Evolutionary conservation across 2,113 vertebrate genomes (phyloP).

Genomic region (Amphiprion ocellaris): DNA sequence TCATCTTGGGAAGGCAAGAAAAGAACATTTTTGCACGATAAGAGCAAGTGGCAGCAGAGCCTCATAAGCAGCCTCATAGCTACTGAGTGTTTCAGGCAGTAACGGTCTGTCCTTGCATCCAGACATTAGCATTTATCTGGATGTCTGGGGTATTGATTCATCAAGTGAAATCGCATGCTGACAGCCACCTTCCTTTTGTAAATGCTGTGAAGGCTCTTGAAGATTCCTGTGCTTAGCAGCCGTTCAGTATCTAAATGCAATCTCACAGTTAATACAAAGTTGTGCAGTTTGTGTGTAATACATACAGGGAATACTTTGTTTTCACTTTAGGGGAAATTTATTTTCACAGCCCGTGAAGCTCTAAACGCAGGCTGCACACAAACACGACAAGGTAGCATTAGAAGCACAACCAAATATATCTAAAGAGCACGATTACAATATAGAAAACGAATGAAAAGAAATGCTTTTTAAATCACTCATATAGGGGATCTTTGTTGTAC

Average conservation of each 20-base stretch:
- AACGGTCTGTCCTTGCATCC: slow-evolving; percentile 21
- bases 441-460: slow-evolving; percentile 45
- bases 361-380: background rate
- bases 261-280: slow-evolving; percentile 16
- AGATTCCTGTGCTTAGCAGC: slow-evolving; percentile 5
- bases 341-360: background rate
- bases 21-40: slow-evolving; percentile 14
- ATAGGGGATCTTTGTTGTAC: slow-evolving; percentile 27
- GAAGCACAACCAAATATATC: background rate
- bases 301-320: slow-evolving; percentile 14
- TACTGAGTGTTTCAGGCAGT: slow-evolving; percentile 15
- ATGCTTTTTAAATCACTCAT: slow-evolving; percentile 40
- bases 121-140: slow-evolving; percentile 54
- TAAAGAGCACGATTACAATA: slow-evolving; percentile 7
- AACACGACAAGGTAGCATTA: background rate
- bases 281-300: slow-evolving; percentile 9
- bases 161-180: slow-evolving; percentile 54
- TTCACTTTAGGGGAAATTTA: background rate
- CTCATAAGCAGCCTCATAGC: slow-evolving; percentile 15
- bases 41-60: slow-evolving; percentile 6
- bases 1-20: background rate
- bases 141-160: slow-evolving; percentile 57
- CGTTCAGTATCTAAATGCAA: slow-evolving; percentile 32
- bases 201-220: slow-evolving; percentile 41
- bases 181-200: slow-evolving; percentile 45